phyloP scores from a whole-genome alignment of 2,888 invertebrate species.

The Himalopsyche anomala region DNA sequence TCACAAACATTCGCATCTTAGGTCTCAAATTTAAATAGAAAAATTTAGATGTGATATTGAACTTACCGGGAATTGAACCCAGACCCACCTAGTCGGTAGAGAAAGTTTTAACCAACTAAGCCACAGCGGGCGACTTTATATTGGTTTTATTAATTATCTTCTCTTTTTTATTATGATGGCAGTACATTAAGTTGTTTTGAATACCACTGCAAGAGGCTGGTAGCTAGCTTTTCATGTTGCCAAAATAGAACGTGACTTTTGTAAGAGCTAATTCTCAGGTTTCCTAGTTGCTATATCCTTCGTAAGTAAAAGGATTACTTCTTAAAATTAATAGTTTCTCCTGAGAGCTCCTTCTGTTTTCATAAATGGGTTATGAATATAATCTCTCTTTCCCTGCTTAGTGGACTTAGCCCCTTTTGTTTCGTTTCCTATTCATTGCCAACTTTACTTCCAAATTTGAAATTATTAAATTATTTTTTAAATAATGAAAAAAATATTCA shows the following conservation, averaged over 20 bases:
- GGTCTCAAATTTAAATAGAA: too few species aligned
- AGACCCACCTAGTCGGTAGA: too few species aligned
- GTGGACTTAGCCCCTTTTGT: background rate
- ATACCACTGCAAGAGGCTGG: background rate
- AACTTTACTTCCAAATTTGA: background rate
- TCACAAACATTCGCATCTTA: too few species aligned
- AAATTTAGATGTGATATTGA: too few species aligned
- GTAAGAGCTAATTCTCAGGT: slow-evolving; percentile 52
- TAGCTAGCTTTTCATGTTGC: slow-evolving; percentile 47
- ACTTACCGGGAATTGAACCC: too few species aligned
- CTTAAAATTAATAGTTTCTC: slow-evolving; percentile 58
- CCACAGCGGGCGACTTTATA: too few species aligned
- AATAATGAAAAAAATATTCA: too few species aligned
- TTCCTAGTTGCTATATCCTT: slow-evolving; percentile 50
- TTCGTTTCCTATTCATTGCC: slow-evolving; percentile 1
- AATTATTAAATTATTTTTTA: background rate
- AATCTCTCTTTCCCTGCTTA: background rate
- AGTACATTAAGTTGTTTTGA: background rate
- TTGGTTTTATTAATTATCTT: background rate
- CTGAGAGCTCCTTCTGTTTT: slow-evolving; percentile 51
- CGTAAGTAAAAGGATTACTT: slow-evolving; percentile 59
- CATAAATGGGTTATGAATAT: slow-evolving; percentile 53
- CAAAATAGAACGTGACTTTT: slow-evolving; percentile 46
- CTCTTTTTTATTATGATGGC: background rate
- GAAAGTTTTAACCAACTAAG: too few species aligned